Base-by-base conservation (phyloP, 2,797 vertebrate genomes). In the Steatocranus sp. region DNA sequence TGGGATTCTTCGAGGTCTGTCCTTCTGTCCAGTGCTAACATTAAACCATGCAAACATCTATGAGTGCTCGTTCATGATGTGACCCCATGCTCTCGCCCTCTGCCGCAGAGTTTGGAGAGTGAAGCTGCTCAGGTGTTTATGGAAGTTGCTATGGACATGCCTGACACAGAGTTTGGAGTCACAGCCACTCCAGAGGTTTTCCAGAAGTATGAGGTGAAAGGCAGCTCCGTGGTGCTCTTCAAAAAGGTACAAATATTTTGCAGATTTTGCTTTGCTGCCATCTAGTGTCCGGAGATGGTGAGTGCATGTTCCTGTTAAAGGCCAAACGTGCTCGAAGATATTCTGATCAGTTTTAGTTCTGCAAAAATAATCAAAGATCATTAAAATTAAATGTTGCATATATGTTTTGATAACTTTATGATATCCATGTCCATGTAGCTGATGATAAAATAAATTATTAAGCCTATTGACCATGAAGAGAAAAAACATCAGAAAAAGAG, bases 1-100 rank as follows among this genome's bases (percentile, higher is more conserved):
- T 99, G 0, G 98, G 97, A 66, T 99, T 99, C 94, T 98, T 99
- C 87, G 91, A 96, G 86, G 98, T 98, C 93, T 0, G 89, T 80
- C 41, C 3, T 48, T 30, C 3, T 43, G 4, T 12, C 34, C 17
- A 73, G 68, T 23, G 43, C 46, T 32, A 73, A 30, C 15, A 73
- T 48, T 30, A 48, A 48, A 48, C n/a, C 9, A 0, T 48, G 43
- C 68, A 48, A 18, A 48, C 43, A 32, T 73, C 11, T n/a, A 0
- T 48, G 68, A 46, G 9, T 78, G 18, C 58, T 49, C 34, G 3
- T 14, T 12, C 15, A 5, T 7, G 17, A 8, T 10, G 3, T 32
- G 20, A 9, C 54, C 9, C 32, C n/a, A 15, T 66, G 9, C 23
- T 56, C 14, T 51, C n/a, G 12, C 46, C 61, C 41, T 23, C 27